Base-by-base conservation (phyloP, 2,113 vertebrate genomes). In the Corythornis vintsioides region DNA sequence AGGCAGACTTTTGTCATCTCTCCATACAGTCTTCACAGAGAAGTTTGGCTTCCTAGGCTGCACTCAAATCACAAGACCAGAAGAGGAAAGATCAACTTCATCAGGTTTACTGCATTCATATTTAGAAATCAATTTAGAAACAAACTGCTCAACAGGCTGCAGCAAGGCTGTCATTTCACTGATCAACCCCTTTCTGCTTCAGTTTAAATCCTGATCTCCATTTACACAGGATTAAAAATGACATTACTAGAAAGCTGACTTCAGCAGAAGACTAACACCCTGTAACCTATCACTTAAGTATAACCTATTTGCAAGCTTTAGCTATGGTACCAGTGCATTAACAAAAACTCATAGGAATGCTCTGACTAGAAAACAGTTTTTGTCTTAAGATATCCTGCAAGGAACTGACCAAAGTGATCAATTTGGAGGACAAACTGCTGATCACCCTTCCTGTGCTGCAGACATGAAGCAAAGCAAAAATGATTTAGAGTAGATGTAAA, bases 1-100 rank as follows among this genome's bases (percentile, higher is more conserved):
- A 40, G 97, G 91, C 9, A 50, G 88, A 72, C 89, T 97, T 87
- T 87, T 95, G 7, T 88, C 86, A 75, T 97, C 92, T 2, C 85
- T 95, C 92, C 98, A 93, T 25, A 88, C 87, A 90, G 98, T 79
- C 53, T 75, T 97, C 87, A 98, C 55, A 11, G 66, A 95, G 48
- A 96, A 83, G 38, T 97, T 91, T 83, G 87, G 97, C 94, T 97
- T 98, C 94, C 87, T 98, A 33, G 98, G 97, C 96, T 97, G 88
- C 35, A 33, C 12, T 60, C 70, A 73, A 20, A 89, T 59, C 25
- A 77, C 4, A 6, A 57, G 21, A 82, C 14, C 75, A 85, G 43
- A 73, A 89, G 15, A 83, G 45, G 10, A 75, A 83, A 84, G 18
- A 33, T 71, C 28, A 94, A 50, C 8, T 52, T 24, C 38, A 72